Conservation (phyloP, 1,140 invertebrate species). For the Psix sp. region DNA sequence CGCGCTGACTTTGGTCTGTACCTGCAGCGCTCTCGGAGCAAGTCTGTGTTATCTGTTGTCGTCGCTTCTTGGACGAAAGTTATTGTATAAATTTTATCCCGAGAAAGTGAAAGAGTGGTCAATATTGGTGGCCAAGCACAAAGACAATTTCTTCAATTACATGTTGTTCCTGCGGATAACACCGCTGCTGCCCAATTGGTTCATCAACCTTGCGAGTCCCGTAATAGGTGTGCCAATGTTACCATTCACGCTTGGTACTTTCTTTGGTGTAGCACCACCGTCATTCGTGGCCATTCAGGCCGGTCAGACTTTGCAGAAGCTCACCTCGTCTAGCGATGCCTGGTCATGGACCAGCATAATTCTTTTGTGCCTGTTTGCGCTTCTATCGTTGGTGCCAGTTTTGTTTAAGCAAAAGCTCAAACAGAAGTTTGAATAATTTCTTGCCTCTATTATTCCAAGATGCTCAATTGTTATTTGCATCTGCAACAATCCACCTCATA, state of each 20-base stretch:
- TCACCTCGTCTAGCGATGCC: constrained; percentile 92
- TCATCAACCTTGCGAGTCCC: constrained; percentile 98
- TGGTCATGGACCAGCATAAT: constrained; percentile 93
- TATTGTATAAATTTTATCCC: constrained; percentile 94
- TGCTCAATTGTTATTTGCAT: too few relatives aligned
- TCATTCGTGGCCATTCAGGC: constrained; percentile 98
- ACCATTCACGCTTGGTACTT: constrained; percentile 96
- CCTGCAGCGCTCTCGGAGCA: constrained; percentile 97
- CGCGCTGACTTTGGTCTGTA: constrained; percentile 94
- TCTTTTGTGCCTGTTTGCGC: constrained; percentile 85
- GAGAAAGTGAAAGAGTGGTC: constrained; percentile 92
- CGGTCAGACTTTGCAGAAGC: constrained; percentile 94
- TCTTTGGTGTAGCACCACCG: constrained; percentile 96
- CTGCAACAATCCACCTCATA: too few relatives aligned
- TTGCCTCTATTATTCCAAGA: constrained; percentile 12
- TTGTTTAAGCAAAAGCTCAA: constrained; percentile 90
- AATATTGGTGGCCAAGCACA: constrained; percentile 87
- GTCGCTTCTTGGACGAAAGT: constrained; percentile 88
- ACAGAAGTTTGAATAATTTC: constrained; percentile 85
- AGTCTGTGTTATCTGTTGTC: constrained; percentile 96
- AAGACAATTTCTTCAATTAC: constrained; percentile 94
- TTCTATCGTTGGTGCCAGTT: constrained; percentile 93
- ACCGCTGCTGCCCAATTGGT: constrained; percentile 99
- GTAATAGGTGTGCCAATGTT: constrained; percentile 95
- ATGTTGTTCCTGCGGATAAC: constrained; percentile 98